Base-by-base conservation (phyloP, 2,888 invertebrate species). In the Synanthedon tipuliformis region DNA sequence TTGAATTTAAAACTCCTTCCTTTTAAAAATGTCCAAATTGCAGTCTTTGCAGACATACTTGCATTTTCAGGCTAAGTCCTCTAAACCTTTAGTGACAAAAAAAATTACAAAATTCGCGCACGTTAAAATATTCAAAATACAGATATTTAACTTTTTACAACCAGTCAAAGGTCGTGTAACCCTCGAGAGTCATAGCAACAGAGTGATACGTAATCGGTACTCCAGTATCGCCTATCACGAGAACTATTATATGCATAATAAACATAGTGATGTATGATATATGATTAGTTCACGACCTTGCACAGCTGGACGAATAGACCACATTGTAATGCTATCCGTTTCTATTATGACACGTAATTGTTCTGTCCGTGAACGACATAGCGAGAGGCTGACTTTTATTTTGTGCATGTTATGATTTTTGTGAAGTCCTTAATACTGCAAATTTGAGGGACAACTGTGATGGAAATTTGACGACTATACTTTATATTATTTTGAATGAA, bases 221-320 rank as follows among this genome's bases (percentile, higher is more conserved):
- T 45, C 13, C 57, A 58, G 62, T 62, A 62, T 62, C 56, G 69
- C 70, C 69, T 70, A 56, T 61, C 67, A 69, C 68, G 56, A 65
- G 45, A 56, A 60, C 34, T 34, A 34, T 63, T 65, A 60, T 62
- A 68, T 71, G 77, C 80, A 72, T 71, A 73, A 34, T 7, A 68
- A 64, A 73, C 73, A 67, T 75, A 73, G 68, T 61, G 50, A 54
- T 59, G 60, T 54, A 34, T 34, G 34, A 34, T 27, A 54, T 62
- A 23, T 63, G 62, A 63, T 62, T 78, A 80, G 78, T 57, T 62
- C 68, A 79, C 76, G 63, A 74, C 66, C 73, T 67, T 73, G 83
- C 83, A 83, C 81, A 72, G 78, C 75, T 73, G 73, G 73, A 73
- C 68, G 70, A 66, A 67, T 77, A 77, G 75, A 63, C 66, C 71